Conservation (phyloP, 1,140 invertebrate species). For the Drosophila neocordata region DNA sequence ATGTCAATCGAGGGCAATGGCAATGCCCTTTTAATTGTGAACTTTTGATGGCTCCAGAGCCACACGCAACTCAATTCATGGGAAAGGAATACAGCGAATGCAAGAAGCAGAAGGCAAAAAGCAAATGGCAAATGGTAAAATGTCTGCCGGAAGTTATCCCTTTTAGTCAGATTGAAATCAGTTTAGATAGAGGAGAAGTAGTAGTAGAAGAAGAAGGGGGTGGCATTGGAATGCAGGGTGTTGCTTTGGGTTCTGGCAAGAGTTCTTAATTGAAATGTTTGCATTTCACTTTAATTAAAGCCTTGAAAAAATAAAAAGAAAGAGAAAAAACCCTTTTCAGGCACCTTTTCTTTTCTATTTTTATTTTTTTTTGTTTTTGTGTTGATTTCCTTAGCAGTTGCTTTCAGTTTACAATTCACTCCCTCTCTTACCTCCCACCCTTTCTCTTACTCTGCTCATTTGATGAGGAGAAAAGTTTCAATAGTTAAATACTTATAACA, state of each 20-base stretch:
- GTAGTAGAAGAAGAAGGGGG: background rate
- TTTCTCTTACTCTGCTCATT: conserved; percentile 65
- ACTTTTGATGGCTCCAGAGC: conserved; percentile 33
- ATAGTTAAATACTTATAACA: conserved; percentile 64
- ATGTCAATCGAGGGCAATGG: conserved; percentile 70
- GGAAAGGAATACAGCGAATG: conserved; percentile 7
- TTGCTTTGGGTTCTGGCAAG: background rate
- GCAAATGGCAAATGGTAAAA: conserved; percentile 38
- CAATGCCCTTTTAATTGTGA: conserved; percentile 74
- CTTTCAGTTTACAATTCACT: conserved; percentile 56
- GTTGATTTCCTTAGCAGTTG: conserved; percentile 29
- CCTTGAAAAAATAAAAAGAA: conserved; percentile 6
- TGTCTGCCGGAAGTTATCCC: conserved; percentile 74
- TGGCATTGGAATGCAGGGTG: too few relatives aligned
- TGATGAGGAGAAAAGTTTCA: conserved; percentile 72
- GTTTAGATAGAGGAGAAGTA: conserved; percentile 42
- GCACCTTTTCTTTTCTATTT: conserved; percentile 3
- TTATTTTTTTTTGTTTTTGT: conserved; percentile 13
- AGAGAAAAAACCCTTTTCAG: conserved; percentile 52
- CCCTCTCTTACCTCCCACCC: conserved; percentile 1
- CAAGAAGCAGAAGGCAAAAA: conserved; percentile 7
- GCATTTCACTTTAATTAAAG: conserved; percentile 36
- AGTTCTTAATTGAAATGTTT: conserved; percentile 71
- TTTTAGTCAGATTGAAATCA: conserved; percentile 81
- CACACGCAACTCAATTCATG: conserved; percentile 28